Conservation (phyloP, 2,797 vertebrate species). For the Sebastes cheni region DNA sequence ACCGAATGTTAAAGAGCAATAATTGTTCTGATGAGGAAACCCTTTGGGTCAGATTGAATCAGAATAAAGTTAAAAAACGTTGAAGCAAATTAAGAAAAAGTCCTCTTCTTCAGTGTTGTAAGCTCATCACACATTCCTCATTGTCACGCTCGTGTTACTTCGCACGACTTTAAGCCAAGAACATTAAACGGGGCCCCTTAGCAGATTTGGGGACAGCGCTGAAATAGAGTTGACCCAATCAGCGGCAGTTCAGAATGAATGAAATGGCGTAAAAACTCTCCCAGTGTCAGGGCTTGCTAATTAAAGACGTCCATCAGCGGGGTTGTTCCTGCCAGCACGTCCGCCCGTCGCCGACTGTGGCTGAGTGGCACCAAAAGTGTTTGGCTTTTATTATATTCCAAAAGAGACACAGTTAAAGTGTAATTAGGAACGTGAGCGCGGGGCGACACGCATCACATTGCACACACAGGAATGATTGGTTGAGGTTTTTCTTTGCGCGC, state of each 20-base stretch:
- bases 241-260: slow-evolving; percentile 61
- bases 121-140: slow-evolving; percentile 32
- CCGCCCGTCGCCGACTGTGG: slow-evolving; percentile 25
- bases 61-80: slow-evolving; percentile 22
- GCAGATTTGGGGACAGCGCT: slow-evolving; percentile 67
- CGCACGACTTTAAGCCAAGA: slow-evolving; percentile 66
- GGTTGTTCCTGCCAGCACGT: slow-evolving; percentile 45
- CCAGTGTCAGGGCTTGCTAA: slow-evolving; percentile 54
- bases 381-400: slow-evolving; percentile 61
- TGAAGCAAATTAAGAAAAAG: slow-evolving; percentile 35
- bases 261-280: slow-evolving; percentile 41
- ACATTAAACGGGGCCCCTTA: slow-evolving; percentile 61
- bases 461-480: slow-evolving; percentile 42
- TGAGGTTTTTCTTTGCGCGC: slow-evolving; percentile 29
- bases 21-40: slow-evolving; percentile 29
- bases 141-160: slow-evolving; percentile 56
- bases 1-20: slow-evolving; percentile 30
- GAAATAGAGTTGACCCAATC: slow-evolving; percentile 79
- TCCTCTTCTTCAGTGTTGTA: slow-evolving; percentile 10
- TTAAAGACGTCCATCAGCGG: slow-evolving; percentile 72
- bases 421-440: slow-evolving; percentile 62
- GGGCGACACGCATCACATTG: slow-evolving; percentile 37
- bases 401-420: slow-evolving; percentile 62
- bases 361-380: slow-evolving; percentile 57
- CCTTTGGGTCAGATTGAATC: slow-evolving; percentile 35